Evolutionary conservation across 2,113 vertebrate genomes (phyloP), one percentile per base, ranked within the genome.

Genomic region (Heteronetta atricapilla): DNA sequence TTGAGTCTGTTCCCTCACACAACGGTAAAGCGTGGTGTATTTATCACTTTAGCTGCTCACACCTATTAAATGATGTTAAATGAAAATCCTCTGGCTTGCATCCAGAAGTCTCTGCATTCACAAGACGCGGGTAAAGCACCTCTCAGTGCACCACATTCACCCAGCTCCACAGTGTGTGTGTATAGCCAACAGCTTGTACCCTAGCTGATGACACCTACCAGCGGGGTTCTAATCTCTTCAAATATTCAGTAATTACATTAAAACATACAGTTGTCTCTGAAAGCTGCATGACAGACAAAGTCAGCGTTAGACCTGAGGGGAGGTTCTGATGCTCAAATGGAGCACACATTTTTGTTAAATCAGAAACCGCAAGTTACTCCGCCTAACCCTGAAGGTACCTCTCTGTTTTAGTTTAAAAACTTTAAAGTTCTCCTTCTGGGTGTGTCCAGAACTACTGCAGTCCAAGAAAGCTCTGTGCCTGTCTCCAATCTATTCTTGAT

Each of bases 341-440:
- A 87, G 29, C 20, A 67, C 75, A 48, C 69, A 42, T 34, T 89
- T 63, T 34, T 38, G 85, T 85, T 79, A 73, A 52, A 89, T 46
- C 42, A 96, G 82, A 94, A 95, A 46, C 3, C 19, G 20, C 48
- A 68, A 60, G 56, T 75, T 76, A 33, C 85, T 72, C 75, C 90
- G 73, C 85, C 95, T 93, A 85, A 75, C 88, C 93, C 92, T 64
- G 82, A 88, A 93, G 87, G 84, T 89, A 77, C 78, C 84, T 44
- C 89, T 52, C 60, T 55, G 31, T 67, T 75, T 63, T 31, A 89
- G 44, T 86, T 72, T 7, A 93, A 92, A 92, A 89, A 70, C 81
- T 78, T 70, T 50, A 31, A 72, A 67, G 82, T 79, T 88, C 85
- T 87, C 66, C 46, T 79, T 29, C 52, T 91, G 90, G 85, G 92